A percentile compares a stretch with the other conserved stretches of the same genome.
Conservation (phyloP, 2,797 vertebrate genomes). For the Syngnathus rostellatus region DNA sequence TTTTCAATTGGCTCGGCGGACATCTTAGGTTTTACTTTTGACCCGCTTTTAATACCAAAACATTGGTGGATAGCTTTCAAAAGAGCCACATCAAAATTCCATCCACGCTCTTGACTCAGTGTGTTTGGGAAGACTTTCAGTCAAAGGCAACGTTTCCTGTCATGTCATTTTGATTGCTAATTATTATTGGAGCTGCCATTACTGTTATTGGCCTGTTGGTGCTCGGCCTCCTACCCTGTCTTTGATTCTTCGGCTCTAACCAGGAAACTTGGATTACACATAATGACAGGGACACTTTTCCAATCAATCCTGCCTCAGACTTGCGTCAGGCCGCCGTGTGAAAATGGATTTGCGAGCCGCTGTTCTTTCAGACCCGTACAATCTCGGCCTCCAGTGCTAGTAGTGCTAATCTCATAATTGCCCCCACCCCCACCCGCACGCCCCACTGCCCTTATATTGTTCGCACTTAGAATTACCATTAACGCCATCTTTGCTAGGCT, state of each 20-base stretch:
- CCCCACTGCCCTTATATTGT: constrained; percentile 68
- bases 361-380: constrained; percentile 73
- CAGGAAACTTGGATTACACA: constrained; percentile 70
- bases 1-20: constrained; percentile 59
- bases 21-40: constrained; percentile 52
- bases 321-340: constrained; percentile 65
- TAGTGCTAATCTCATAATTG: constrained; percentile 85
- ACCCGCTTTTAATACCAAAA: constrained; percentile 43
- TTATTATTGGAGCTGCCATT: constrained; percentile 44
- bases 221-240: constrained; percentile 47
- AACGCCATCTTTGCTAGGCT: constrained; percentile 68
- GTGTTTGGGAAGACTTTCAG: not conserved
- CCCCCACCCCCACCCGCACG: constrained; percentile 47
- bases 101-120: constrained; percentile 9
- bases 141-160: not conserved
- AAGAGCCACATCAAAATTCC: constrained; percentile 29
- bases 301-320: constrained; percentile 70
- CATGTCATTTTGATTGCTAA: constrained; percentile 55
- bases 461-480: constrained; percentile 66
- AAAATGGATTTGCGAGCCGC: constrained; percentile 73
- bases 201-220: constrained; percentile 61
- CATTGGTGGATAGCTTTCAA: constrained; percentile 47
- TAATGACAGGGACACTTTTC: constrained; percentile 71
- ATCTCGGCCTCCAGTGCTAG: constrained; percentile 68
- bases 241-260: constrained; percentile 66